Base-by-base conservation (phyloP, 2,797 vertebrate species). In the Psittacula derbiana region DNA sequence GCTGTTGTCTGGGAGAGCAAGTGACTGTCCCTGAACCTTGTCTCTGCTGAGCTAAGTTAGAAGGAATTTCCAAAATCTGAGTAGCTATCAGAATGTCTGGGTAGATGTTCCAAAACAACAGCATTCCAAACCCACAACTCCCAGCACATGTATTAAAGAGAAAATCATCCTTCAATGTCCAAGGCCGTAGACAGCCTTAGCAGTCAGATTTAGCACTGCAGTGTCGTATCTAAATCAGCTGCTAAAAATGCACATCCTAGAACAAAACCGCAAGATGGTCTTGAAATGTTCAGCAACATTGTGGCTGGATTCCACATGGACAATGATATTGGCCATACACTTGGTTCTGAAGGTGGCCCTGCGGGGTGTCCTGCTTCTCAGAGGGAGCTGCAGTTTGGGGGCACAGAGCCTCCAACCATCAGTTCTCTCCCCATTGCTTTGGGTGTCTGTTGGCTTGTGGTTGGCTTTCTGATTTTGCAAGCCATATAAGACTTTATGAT, bases 271-370 rank as follows among this genome's bases (percentile, higher is more conserved):
- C 46, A 36, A 69, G 49, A 14, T 12, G 6, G 13, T 75, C 38
- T 81, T 61, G 53, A 79, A 72, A 57, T 19, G 19, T 18, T 86
- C 31, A n/a, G 47, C 49, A 36, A 19, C 36, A 36, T 36, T 36
- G 36, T 31, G 61, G 11, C 53, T 87, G 55, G 40, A n/a, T 82
- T 80, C 10, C 50, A 47, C 73, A 25, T 46, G 62, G 50, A 11
- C 6, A 11, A 2, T 0, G 0, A 27, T 18, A 16, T 31, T 38
- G 13, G 20, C 57, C 2, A 0, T 38, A 5, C 4, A 2, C 14
- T 44, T 38, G 38, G 7, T 50, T 55, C 47, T 40, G 36, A 61
- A 64, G 38, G 57, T 43, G 5, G 31, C 23, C 31, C 12, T 6
- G 0, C 2, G 17, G 27, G 41, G 4, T 33, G 47, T 80, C 16